A percentile compares a stretch with the other conserved stretches of the same genome.
Conservation (phyloP, 2,888 invertebrate species). For the Escarpia spicata region DNA sequence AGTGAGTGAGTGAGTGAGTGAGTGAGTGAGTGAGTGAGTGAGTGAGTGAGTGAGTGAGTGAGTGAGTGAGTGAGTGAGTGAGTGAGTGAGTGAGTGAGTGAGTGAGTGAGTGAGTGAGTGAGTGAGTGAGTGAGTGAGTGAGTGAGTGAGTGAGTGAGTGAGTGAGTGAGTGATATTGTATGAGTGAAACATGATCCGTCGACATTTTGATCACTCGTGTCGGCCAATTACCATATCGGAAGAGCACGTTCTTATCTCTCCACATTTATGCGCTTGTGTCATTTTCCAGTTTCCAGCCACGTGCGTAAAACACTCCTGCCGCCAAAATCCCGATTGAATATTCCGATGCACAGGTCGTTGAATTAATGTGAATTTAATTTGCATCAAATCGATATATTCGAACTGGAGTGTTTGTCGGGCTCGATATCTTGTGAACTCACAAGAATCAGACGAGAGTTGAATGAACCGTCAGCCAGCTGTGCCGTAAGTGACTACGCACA, state of each 20-base stretch:
- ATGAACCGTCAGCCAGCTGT: background rate
- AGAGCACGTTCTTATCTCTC: background rate
- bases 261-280: background rate
- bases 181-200: no score
- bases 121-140: no score
- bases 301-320: background rate
- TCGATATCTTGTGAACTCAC: background rate
- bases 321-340: background rate
- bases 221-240: no score
- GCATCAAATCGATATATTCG: background rate
- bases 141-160: no score
- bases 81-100: no score
- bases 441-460: background rate
- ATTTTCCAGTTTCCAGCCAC: background rate
- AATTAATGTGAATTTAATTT: constrained; percentile 10
- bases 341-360: background rate
- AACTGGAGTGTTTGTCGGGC: background rate
- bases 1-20: no score
- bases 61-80: no score
- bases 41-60: no score
- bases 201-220: no score
- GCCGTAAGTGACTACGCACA: background rate
- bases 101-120: no score
- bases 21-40: no score
- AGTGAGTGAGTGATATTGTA: no score